Base-by-base conservation (phyloP, 1,140 invertebrate genomes). In the Diorhabda elongata region DNA sequence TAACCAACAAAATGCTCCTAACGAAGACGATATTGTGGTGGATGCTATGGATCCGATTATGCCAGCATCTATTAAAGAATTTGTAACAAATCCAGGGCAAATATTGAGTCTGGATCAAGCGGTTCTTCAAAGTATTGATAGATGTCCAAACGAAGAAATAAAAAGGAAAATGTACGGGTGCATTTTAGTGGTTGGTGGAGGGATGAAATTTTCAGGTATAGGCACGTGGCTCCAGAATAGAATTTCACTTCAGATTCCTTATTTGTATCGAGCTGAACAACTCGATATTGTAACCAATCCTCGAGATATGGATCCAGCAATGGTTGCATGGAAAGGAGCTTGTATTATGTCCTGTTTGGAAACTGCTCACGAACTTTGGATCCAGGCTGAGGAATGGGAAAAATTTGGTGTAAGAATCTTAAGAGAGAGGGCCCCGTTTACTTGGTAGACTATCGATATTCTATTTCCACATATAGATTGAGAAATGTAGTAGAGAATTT, bases 121-220 rank as follows among this genome's bases (percentile, higher is more conserved):
- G 2, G 90, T 98, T 71, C 82, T 97, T 9, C 92, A 95, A 78
- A 94, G 94, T 76, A 97, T 98, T 70, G 95, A 97, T 74, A 87
- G 91, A 76, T 97, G 94, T 83, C 87, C 87, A 3, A 90, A 85
- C 42, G 95, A 97, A 70, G 96, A 98, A 73, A 82, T 97, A 52
- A 97, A 96, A 82, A 85, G 92, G 41, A 95, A 96, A 83, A 96
- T 98, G 94, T 97, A 96, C 76, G 93, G 91, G 65, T 95, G 91
- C 77, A 93, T 98, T 71, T 82, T 98, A 7, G 87, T 98, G 0
- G 93, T 98, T 44, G 95, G 96, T 41, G 94, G 94, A 11, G 93
- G 92, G 11, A 91, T 95, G 76, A 95, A 96, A 82, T 90, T 97
- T 76, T 87, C 90, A 68, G 95, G 95, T 4, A 87, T 96, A 69